Percentiles rank a stretch among this genome's conserved stretches.
phyloP scores from a whole-genome alignment of 2,888 invertebrate species.

The Entomobrya proxima region DNA sequence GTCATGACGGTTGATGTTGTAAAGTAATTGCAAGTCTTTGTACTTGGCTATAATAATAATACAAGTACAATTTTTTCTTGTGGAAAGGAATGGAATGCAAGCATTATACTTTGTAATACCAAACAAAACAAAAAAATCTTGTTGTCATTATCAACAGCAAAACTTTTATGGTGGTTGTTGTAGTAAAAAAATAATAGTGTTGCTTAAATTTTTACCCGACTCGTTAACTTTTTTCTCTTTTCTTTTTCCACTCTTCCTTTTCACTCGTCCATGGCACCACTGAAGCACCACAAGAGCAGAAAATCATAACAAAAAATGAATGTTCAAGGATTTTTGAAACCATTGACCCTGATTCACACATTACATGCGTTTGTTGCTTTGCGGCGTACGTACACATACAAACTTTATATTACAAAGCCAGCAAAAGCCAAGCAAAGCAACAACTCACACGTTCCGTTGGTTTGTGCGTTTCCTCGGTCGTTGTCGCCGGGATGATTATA shows the following conservation, averaged over 20 bases:
- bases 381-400: no score
- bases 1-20: neutral
- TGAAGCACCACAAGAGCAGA: neutral
- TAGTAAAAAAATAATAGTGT: neutral
- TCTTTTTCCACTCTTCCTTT: neutral
- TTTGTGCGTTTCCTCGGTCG: slow-evolving; percentile 34
- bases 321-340: slow-evolving; percentile 61
- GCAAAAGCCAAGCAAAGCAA: neutral
- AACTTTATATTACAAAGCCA: no score
- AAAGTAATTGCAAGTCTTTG: neutral
- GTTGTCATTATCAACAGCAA: neutral
- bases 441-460: slow-evolving; percentile 26
- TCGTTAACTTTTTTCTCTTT: neutral
- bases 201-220: neutral
- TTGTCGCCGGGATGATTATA: slow-evolving; percentile 18
- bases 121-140: neutral
- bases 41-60: neutral
- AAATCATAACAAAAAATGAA: slow-evolving; percentile 42
- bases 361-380: slow-evolving; percentile 1
- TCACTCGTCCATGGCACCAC: neutral
- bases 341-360: slow-evolving; percentile 58
- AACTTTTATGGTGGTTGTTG: neutral
- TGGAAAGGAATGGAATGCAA: neutral
- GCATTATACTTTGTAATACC: neutral
- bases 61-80: neutral